Evolutionary conservation across 2,888 invertebrate species (phyloP), one percentile per base, ranked within the genome.

Genomic region (Loripinus fragilis): DNA sequence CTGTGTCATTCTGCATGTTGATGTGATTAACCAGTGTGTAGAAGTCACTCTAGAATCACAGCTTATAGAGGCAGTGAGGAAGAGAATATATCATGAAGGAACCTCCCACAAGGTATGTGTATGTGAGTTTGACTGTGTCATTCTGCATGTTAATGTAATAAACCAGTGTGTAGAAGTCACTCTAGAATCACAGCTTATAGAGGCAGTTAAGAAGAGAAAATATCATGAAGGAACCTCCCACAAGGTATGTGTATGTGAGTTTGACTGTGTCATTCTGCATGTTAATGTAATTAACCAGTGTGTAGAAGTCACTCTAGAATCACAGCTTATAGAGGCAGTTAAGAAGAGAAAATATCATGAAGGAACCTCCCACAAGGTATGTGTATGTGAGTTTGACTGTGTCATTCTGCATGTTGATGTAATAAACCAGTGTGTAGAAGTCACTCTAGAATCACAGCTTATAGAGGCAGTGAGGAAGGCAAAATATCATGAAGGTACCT

Each of bases 331-430:
- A 35, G 79, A 78, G 75, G 77, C 80, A 48, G 74, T 87, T n/a
- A 66, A 81, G 60, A 74, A 86, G 69, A 66, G 48, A 64, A 41
- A 42, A n/a, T n/a, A n/a, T n/a, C n/a, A n/a, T n/a, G n/a, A n/a
- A n/a, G n/a, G n/a, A n/a, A n/a, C n/a, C n/a, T n/a, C n/a, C n/a
- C n/a, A n/a, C n/a, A n/a, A n/a, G n/a, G n/a, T n/a, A n/a, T n/a
- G n/a, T n/a, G 55, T 25, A 25, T 28, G 55, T 1, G 72, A 66
- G 28, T 35, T 86, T 25, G 79, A 87, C 30, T 87, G 84, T 55
- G 83, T 89, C 0, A 84, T 91, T 2, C 77, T 91, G 42, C 86
- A 84, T 80, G 73, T 90, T 23, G 90, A 91, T 70, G 38, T 84
- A 10, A 64, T 70, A 17, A 77, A 81, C 2, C 74, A 78, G 10